A percentile compares a stretch with the other conserved stretches of the same genome.
These are phyloP conservation scores for Glyptemys insculpta DNA, from an alignment of 2,797 vertebrate genomes.

Conservation along the genomic window DNA sequence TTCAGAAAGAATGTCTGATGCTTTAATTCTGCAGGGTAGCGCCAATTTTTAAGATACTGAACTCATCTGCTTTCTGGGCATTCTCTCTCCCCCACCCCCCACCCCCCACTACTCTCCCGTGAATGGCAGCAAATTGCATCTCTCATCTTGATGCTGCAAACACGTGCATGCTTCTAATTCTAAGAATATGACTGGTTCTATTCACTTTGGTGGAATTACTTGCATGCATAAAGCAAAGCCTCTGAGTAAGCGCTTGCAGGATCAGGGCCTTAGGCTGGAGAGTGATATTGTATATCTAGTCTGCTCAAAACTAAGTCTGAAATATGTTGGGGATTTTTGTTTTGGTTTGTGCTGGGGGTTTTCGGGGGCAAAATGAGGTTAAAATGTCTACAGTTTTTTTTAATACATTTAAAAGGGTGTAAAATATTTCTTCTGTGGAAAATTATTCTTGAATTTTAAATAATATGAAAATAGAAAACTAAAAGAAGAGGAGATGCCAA, in stretches of 20 bases:
- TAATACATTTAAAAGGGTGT: slow-evolving; percentile 10
- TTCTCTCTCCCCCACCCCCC: background rate
- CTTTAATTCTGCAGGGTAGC: background rate
- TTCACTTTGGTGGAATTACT: slow-evolving; percentile 29
- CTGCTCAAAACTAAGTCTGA: background rate
- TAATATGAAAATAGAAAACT: background rate
- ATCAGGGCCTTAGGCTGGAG: slow-evolving; percentile 33
- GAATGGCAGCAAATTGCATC: background rate
- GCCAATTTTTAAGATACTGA: background rate
- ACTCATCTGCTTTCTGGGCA: background rate
- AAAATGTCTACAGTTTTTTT: background rate
- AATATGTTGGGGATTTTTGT: background rate
- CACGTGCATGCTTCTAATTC: background rate
- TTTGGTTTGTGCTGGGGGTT: background rate
- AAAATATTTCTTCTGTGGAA: background rate
- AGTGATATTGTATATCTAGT: background rate
- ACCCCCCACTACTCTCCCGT: background rate
- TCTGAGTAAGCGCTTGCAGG: background rate
- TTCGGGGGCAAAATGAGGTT: background rate
- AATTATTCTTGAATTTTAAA: background rate
- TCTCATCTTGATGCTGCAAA: background rate
- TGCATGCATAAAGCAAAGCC: background rate
- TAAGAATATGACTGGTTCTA: background rate
- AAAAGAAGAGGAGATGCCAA: slow-evolving; percentile 4
- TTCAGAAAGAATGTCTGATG: background rate